Base-by-base conservation (phyloP, 2,888 invertebrate genomes). In the Ophion slaviceki region DNA sequence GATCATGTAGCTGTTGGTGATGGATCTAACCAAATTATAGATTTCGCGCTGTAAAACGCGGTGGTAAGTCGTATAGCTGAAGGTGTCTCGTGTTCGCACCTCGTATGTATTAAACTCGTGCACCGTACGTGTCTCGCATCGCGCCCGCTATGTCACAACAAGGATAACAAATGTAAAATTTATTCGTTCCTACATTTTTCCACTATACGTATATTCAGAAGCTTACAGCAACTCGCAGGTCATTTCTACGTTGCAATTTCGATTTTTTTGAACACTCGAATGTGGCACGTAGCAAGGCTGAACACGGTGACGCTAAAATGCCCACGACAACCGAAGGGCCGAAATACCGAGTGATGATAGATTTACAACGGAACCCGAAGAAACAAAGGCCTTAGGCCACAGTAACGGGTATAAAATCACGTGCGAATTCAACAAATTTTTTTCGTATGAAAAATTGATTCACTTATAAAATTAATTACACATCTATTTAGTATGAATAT, bases 1-100 rank as follows among this genome's bases (percentile, higher is more conserved):
- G 68, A 82, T 85, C 79, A 36, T 59, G 71, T n/a, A 36, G 71
- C 36, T 71, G 7, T 59, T 71, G 36, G 24, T 2, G 10, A 7
- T 70, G 11, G n/a, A 17, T 28, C 71, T 71, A 71, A 71, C n/a
- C 17, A 5, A 53, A 70, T 70, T 53, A 74, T 20, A 36, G 14
- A 59, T 78, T 78, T 68, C 59, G 40, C 45, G 24, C 68, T 14
- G 68, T 68, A 17, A 67, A 67, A 77, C 67, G 24, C 32, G 3
- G 32, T 32, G 32, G 40, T 6, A 5, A 40, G 40, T 40, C n/a
- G n/a, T 3, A 28, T 17, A 10, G 3, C 59, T 20, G 3, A 6
- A 77, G 20, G 32, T 57, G 76, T 57, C 14, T 67, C 14, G 53
- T 11, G 14, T 11, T 57, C 6, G 20, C 76, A 66, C 53, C 40